Evolutionary conservation across 2,113 vertebrate genomes (phyloP).

Genomic region (Ancistrus triradiatus): DNA sequence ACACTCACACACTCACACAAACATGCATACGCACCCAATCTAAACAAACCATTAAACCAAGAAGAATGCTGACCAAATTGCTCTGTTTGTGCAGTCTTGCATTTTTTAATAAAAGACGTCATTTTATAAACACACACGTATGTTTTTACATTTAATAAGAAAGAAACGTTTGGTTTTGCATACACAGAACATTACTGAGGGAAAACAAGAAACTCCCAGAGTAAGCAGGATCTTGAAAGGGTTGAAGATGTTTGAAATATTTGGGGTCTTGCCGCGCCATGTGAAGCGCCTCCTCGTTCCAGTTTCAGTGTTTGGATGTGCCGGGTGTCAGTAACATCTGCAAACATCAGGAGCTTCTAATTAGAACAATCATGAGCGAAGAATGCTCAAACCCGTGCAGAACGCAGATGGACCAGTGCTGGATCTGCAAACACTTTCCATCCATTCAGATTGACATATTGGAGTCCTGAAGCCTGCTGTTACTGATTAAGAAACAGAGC

Average conservation of each 20-base stretch:
- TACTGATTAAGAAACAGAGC: background rate
- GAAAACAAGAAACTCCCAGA: no score
- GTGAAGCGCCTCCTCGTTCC: no score
- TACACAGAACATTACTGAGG: slow-evolving; percentile 29
- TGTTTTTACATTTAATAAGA: background rate
- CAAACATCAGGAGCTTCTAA: no score
- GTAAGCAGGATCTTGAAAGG: no score
- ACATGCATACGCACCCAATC: background rate
- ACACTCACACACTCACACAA: background rate
- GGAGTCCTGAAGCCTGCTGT: background rate
- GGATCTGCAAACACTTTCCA: background rate
- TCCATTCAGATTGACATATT: background rate
- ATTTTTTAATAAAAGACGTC: slow-evolving; percentile 44
- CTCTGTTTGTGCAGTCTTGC: background rate
- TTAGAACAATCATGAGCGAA: no score
- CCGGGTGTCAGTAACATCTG: no score
- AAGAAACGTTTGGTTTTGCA: background rate
- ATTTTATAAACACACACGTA: no score
- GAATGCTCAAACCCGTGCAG: background rate
- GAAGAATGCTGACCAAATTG: no score
- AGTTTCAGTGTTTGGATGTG: no score
- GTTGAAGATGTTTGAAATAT: no score
- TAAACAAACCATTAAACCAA: background rate
- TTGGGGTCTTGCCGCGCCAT: no score
- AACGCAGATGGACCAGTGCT: background rate